Percentiles rank a stretch among this genome's conserved stretches.
Conservation (phyloP, 2,113 vertebrate genomes). For the Tyto alba region DNA sequence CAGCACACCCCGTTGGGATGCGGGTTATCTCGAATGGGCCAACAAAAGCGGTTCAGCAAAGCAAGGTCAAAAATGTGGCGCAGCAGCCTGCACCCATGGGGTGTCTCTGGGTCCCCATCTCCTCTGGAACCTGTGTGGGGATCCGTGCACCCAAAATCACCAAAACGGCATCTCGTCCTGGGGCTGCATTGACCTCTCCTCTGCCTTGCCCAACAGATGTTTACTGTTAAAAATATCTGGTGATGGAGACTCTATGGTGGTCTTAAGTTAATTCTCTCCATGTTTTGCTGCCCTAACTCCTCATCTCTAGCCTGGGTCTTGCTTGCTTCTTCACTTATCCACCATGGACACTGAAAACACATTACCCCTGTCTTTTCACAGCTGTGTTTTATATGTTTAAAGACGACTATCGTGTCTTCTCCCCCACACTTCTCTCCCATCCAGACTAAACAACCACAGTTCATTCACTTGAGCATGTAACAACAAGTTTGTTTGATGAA, state of each 20-base stretch:
- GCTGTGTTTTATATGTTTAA: neutral
- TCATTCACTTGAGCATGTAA: neutral
- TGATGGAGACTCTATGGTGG: neutral
- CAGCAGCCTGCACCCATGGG: neutral
- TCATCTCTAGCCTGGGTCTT: neutral
- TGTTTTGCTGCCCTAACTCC: neutral
- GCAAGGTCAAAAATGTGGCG: neutral
- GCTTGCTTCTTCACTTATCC: neutral
- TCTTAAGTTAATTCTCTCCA: neutral
- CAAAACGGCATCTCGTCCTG: neutral
- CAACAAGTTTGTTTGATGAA: slow-evolving; percentile 34
- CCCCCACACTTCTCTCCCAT: neutral
- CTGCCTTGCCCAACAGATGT: neutral
- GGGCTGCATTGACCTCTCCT: neutral
- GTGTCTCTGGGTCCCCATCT: neutral
- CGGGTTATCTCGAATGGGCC: neutral
- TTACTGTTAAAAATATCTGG: neutral
- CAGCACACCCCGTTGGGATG: neutral
- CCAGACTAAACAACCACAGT: slow-evolving; percentile 25
- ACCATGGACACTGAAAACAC: neutral
- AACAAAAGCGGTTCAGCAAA: neutral
- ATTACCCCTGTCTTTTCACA: neutral
- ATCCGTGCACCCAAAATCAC: neutral
- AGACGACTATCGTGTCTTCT: neutral
- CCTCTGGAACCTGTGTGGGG: neutral